A percentile compares a stretch with the other conserved stretches of the same genome.
Evolutionary conservation across 2,113 vertebrate species (phyloP).

Genomic region (Elephantulus edwardii): DNA sequence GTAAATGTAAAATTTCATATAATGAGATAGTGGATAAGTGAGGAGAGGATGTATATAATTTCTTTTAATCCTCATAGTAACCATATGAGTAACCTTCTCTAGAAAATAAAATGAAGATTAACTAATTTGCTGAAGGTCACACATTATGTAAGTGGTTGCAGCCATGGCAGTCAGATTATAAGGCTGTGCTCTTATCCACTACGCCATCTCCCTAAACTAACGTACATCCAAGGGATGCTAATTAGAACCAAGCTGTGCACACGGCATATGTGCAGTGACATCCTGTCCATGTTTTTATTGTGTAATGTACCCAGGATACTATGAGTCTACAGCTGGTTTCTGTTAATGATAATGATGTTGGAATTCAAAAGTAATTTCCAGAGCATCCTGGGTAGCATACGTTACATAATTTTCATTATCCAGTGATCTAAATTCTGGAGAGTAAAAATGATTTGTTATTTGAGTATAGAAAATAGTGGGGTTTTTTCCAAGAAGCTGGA

Average conservation of each 20-base stretch:
- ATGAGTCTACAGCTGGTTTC: conserved; percentile 50
- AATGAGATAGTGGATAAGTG: not conserved
- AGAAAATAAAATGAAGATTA: not conserved
- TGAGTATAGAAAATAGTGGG: conserved; percentile 19
- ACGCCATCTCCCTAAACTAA: not conserved
- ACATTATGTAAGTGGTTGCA: not conserved
- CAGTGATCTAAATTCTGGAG: conserved; percentile 46
- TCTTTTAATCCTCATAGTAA: not conserved
- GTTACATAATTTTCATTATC: conserved; percentile 60
- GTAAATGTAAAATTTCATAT: not conserved
- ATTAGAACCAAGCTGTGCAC: conserved; percentile 55
- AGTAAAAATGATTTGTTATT: conserved; percentile 47
- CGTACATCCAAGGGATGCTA: not conserved
- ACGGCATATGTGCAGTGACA: conserved; percentile 18
- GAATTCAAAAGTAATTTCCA: conserved; percentile 50
- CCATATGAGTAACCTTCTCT: not conserved
- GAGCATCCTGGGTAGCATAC: conserved; percentile 5
- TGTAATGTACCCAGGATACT: conserved; percentile 42
- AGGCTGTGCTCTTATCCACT: not conserved
- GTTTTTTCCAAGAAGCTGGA: conserved; percentile 27
- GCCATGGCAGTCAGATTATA: not conserved
- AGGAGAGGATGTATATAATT: not conserved
- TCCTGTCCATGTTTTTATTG: conserved; percentile 55
- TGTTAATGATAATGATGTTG: conserved; percentile 54
- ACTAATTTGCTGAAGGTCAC: not conserved